These are phyloP conservation scores for Corydoras sp. DNA, from an alignment of 2,113 vertebrate genomes.

Conservation along the genomic window DNA sequence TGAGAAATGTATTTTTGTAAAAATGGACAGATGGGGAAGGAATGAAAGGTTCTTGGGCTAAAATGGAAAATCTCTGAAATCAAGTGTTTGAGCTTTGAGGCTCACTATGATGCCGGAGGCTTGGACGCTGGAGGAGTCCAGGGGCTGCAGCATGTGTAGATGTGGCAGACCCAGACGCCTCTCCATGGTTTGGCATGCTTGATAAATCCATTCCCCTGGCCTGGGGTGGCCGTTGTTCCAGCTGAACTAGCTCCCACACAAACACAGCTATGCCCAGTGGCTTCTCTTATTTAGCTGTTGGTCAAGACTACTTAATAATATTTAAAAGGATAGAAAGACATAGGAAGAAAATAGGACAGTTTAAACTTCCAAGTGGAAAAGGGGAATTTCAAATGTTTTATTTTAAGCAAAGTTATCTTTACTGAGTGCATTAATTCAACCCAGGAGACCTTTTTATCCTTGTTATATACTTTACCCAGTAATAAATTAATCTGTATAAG, in stretches of 20 bases:
- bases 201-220: conserved; percentile 37
- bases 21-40: background rate
- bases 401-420: background rate
- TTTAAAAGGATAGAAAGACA: conserved; percentile 62
- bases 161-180: conserved; percentile 64
- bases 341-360: too few relatives aligned
- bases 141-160: conserved; percentile 47
- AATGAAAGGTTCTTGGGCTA: background rate
- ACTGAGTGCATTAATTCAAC: background rate
- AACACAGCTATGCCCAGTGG: conserved; percentile 61
- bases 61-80: background rate
- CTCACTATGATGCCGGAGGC: conserved; percentile 4
- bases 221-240: conserved; percentile 58
- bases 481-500: too few relatives aligned
- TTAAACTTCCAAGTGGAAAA: conserved; percentile 45
- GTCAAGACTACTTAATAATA: conserved; percentile 67
- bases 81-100: conserved; percentile 6
- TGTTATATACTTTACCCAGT: too few relatives aligned
- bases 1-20: background rate
- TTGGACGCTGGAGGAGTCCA: conserved; percentile 38
- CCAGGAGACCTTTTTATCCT: too few relatives aligned
- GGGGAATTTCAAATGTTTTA: conserved; percentile 4
- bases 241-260: conserved; percentile 65
- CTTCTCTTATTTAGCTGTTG: conserved; percentile 63
- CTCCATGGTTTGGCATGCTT: conserved; percentile 62